phyloP scores from a whole-genome alignment of 2,888 invertebrate genomes.

The Eristalinus aeneus region DNA sequence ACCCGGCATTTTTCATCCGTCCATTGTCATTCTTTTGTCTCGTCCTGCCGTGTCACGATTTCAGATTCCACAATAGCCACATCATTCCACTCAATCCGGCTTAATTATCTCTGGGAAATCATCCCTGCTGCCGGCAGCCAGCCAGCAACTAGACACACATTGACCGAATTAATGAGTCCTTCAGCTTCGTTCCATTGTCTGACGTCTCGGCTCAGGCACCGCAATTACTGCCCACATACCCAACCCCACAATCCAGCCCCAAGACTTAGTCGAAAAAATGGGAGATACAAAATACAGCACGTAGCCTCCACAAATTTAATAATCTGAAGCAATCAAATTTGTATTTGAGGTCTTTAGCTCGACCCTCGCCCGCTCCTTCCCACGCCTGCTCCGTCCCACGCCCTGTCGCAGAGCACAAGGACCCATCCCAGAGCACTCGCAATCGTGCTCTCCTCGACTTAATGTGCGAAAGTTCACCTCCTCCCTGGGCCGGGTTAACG shows the following conservation, averaged over 20 bases:
- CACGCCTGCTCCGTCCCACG: too few relatives aligned
- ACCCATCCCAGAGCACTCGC: slow-evolving; percentile 9
- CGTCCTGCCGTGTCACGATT: neutral
- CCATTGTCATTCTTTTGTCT: neutral
- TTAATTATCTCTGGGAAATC: neutral
- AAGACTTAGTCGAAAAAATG: neutral
- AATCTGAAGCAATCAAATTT: slow-evolving; percentile 62
- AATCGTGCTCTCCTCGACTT: slow-evolving; percentile 17
- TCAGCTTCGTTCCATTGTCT: neutral
- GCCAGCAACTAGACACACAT: neutral
- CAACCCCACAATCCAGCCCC: neutral
- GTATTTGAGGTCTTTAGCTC: slow-evolving; percentile 33
- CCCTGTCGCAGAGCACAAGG: slow-evolving; percentile 7
- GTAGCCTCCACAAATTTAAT: slow-evolving; percentile 48
- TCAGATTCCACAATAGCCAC: neutral
- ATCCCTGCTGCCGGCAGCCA: neutral
- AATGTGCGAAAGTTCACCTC: slow-evolving; percentile 47
- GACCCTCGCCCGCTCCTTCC: too few relatives aligned
- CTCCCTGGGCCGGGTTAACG: slow-evolving; percentile 16
- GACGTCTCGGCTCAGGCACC: neutral
- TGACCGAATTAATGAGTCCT: neutral
- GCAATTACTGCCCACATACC: neutral
- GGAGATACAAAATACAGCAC: slow-evolving; percentile 11
- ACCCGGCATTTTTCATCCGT: neutral
- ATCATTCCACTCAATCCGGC: neutral